Evolutionary conservation across 2,797 vertebrate genomes (phyloP).

Genomic region (Gallinago stenura): DNA sequence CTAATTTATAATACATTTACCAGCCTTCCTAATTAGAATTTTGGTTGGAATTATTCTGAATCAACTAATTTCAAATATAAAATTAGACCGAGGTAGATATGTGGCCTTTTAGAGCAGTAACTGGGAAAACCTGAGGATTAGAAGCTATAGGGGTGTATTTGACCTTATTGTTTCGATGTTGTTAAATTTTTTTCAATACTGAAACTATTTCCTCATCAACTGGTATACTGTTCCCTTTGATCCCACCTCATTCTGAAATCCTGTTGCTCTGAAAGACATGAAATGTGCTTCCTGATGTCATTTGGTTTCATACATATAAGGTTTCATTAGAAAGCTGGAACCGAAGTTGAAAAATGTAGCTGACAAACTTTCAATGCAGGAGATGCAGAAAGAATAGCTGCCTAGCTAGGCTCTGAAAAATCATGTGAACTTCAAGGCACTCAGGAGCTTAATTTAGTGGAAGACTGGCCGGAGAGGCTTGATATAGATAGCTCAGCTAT

Average conservation of each 20-base stretch:
- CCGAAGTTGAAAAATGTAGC: background rate
- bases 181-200: background rate
- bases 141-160: background rate
- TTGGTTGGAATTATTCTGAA: background rate
- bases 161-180: background rate
- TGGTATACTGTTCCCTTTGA: background rate
- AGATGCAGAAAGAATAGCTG: conserved; percentile 28
- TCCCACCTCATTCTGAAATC: background rate
- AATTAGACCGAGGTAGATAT: background rate
- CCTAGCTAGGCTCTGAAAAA: conserved; percentile 24
- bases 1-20: background rate
- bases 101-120: background rate
- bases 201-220: background rate
- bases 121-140: background rate
- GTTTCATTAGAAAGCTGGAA: background rate
- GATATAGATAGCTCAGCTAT: conserved; percentile 73
- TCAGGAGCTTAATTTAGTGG: conserved; percentile 78
- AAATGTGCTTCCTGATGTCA: background rate
- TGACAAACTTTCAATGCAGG: background rate
- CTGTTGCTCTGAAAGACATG: background rate
- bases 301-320: background rate
- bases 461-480: conserved; percentile 56
- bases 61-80: background rate
- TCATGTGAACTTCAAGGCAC: conserved; percentile 68
- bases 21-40: background rate